Percentiles rank a stretch among this genome's conserved stretches.
These are phyloP conservation scores for Malurus splendens DNA, from an alignment of 2,797 vertebrate genomes.

Conservation along the genomic window DNA sequence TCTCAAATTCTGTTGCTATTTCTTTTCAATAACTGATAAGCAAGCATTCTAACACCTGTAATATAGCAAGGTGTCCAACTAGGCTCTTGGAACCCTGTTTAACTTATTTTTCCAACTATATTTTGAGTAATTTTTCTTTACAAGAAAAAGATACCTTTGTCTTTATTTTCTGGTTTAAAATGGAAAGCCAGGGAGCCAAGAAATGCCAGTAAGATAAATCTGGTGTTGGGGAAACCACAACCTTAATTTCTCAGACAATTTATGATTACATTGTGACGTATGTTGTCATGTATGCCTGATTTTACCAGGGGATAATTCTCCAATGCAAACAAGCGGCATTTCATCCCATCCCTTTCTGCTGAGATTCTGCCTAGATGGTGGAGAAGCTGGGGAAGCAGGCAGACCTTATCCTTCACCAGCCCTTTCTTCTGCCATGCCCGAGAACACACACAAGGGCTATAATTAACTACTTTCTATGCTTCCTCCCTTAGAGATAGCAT, in stretches of 20 bases:
- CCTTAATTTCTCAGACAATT: neutral
- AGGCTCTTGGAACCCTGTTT: neutral
- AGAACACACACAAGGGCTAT: neutral
- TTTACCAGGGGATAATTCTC: neutral
- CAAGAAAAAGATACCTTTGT: neutral
- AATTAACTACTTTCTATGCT: neutral
- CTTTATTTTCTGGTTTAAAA: neutral
- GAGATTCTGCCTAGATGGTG: neutral
- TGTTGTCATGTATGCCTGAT: neutral
- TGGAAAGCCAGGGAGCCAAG: neutral
- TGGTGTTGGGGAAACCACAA: neutral
- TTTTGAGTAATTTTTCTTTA: neutral
- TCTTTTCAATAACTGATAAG: neutral
- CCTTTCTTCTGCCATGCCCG: neutral
- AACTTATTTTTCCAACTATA: neutral
- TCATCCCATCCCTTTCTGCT: neutral
- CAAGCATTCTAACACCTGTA: neutral
- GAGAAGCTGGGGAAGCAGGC: neutral
- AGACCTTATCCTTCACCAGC: neutral
- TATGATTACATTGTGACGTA: neutral
- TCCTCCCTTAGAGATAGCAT: neutral
- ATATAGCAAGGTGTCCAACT: neutral
- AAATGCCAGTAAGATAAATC: neutral
- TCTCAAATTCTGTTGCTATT: neutral
- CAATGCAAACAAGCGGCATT: neutral